A percentile compares a stretch with the other conserved stretches of the same genome.
Conservation (phyloP, 2,113 vertebrate genomes). For the Australoheros scitulus region DNA sequence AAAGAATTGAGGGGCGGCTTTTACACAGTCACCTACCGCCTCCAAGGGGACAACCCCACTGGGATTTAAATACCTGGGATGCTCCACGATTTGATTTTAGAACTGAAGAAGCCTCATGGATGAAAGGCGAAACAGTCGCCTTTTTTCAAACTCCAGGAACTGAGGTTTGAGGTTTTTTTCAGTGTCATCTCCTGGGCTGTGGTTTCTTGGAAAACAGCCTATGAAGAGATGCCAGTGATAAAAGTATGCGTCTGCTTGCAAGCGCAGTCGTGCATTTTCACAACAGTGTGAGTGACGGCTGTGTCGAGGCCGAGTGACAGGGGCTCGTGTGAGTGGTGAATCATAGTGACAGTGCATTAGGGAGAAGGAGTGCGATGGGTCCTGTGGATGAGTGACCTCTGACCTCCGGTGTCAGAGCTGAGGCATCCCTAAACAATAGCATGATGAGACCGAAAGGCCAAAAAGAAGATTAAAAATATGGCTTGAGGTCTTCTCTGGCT, state of each 20-base stretch:
- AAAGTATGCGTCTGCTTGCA: constrained; percentile 39
- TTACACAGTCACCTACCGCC: not conserved
- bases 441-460: constrained; percentile 42
- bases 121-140: too few relatives aligned
- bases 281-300: constrained; percentile 68
- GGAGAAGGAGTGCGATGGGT: constrained; percentile 54
- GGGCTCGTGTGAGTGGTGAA: constrained; percentile 66
- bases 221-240: constrained; percentile 15
- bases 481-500: constrained; percentile 61
- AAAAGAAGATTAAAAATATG: constrained; percentile 45
- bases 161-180: not conserved
- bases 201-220: constrained; percentile 22
- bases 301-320: constrained; percentile 67
- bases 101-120: too few relatives aligned
- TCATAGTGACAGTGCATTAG: constrained; percentile 66
- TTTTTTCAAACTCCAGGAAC: too few relatives aligned
- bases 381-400: constrained; percentile 69
- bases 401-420: constrained; percentile 73
- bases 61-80: too few relatives aligned
- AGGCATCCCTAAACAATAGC: constrained; percentile 72
- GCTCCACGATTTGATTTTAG: too few relatives aligned
- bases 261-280: constrained; percentile 39
- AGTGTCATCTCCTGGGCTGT: constrained; percentile 8
- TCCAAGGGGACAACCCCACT: too few relatives aligned
- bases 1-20: not conserved